Evolutionary conservation across 2,113 vertebrate species (phyloP), one percentile per base, ranked within the genome.

Genomic region (Australoheros scitulus): DNA sequence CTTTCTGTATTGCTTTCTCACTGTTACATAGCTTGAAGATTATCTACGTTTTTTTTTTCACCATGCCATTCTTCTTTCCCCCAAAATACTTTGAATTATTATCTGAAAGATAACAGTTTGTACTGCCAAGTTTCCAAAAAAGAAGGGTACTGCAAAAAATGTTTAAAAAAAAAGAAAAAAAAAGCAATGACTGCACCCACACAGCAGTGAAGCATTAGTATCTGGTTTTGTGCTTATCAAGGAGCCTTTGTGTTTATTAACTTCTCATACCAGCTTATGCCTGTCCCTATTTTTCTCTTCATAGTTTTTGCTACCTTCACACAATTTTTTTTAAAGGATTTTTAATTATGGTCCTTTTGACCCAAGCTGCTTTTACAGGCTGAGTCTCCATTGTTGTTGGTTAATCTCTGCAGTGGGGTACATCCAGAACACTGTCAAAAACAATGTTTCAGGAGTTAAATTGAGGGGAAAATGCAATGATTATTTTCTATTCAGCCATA

Each of bases 381-480:
- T 1, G 22, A 43, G 74, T 13, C 60, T 79, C 11, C 26, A 22
- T 79, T 82, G 59, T 79, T 72, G 58, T 83, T 58, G 26, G 29
- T 61, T 87, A 75, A 78, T 88, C 47, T 76, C 34, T 43, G 63
- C 50, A 11, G 61, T 57, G 52, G 82, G 79, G 56, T 57, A 22
- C 47, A 32, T 84, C 63, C 85, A 87, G 76, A 77, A 80, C 60
- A 17, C 29, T 77, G 56, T 91, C 84, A 76, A 89, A 65, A 89
- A 84, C 82, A 80, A 52, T 72, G n/a, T 20, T 80, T 82, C 75
- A 81, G 68, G 55, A 93, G 88, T 91, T 77, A 88, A 89, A 90
- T 80, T 85, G 60, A 75, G 87, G 72, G 74, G 78, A 61, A 86
- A 86, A 89, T 87, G 9, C 77, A 82, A 86, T 89, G 74, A 79